Evolutionary conservation across 2,888 invertebrate genomes (phyloP), one percentile per base, ranked within the genome.

Genomic region (Zygothrica quintamaculata): DNA sequence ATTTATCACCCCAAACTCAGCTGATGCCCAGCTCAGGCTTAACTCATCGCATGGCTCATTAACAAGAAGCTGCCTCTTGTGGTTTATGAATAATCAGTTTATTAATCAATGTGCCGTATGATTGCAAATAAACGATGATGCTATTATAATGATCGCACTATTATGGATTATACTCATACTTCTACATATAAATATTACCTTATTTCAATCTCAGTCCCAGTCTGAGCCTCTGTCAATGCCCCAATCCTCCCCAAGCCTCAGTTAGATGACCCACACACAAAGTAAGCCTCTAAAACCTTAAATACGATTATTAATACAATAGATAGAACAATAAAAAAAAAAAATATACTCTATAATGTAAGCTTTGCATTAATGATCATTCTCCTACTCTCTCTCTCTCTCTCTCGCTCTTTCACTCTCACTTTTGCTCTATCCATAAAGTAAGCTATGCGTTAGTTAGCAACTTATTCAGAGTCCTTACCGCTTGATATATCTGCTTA

Each of bases 61-160:
- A 85, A 85, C 85, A 85, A 85, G 85, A 85, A 85, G 85, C 81
- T 76, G 76, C 53, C 60, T 65, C 79, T 81, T 84, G 76, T 64
- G 80, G 81, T 25, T 81, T 79, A 80, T 82, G 85, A 82, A 84
- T 82, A 82, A 82, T 82, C 80, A 64, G 84, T 77, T 80, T 82
- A 82, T 85, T 82, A 82, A 82, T 82, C 85, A 82, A 79, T 65
- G 65, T 71, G 67, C 82, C 69, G 67, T 65, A 77, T 84, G 78
- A 79, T 79, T 79, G 78, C 81, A 80, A 79, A 79, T 79, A 79
- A 78, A 77, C 84, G 81, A 71, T 79, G 78, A 84, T 84, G 78
- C 78, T 80, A 79, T 77, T 84, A 77, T 77, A 78, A 78, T 78
- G 84, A 78, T 77, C 84, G 81, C 84, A 84, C 78, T 81, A 77